Evolutionary conservation across 2,888 invertebrate genomes (phyloP).

Genomic region (Melangyna quadrimaculata): DNA sequence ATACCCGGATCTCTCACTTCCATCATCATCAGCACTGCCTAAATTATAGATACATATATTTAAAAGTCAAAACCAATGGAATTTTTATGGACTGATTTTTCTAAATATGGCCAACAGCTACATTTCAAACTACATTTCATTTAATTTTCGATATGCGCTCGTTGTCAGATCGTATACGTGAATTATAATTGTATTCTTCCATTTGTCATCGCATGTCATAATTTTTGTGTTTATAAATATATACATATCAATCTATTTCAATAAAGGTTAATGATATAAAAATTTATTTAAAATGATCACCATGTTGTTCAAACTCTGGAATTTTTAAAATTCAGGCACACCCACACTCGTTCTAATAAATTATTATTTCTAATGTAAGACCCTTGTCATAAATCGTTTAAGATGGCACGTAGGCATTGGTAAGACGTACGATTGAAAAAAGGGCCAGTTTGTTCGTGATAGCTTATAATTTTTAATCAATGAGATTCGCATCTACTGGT

Average conservation of each 20-base stretch:
- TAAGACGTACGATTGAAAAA: not conserved
- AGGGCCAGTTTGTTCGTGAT: too few species aligned
- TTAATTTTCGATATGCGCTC: not conserved
- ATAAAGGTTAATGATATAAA: not conserved
- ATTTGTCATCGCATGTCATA: slow-evolving; percentile 14
- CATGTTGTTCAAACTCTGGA: not conserved
- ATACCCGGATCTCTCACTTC: not conserved
- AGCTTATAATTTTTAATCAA: too few species aligned
- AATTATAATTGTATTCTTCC: not conserved
- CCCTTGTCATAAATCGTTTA: not conserved
- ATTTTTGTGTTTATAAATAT: not conserved
- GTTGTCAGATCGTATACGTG: not conserved
- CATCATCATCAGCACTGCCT: not conserved
- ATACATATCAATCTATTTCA: not conserved
- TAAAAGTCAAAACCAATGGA: not conserved
- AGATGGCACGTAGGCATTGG: not conserved
- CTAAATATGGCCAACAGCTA: not conserved
- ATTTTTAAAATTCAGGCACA: not conserved
- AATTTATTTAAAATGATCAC: not conserved
- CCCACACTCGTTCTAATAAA: not conserved
- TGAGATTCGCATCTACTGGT: too few species aligned
- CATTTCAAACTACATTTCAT: not conserved
- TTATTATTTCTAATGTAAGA: not conserved
- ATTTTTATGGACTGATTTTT: not conserved
- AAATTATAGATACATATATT: not conserved